Base-by-base conservation (phyloP, 2,113 vertebrate species). In the Cisticola juncidis region DNA sequence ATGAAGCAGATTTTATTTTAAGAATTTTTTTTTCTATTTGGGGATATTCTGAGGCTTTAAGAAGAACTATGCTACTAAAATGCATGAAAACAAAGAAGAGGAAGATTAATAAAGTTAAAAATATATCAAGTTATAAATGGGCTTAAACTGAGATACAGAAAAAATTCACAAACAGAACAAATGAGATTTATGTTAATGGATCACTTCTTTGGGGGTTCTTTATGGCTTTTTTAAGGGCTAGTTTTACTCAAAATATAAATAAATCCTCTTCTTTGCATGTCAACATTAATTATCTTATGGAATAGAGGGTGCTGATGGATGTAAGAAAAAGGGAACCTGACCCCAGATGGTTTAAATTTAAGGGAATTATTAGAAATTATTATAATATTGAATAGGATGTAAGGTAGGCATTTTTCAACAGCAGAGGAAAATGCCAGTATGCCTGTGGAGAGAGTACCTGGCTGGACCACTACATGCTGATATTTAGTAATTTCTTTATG, bases 1-100 rank as follows among this genome's bases (percentile, higher is more conserved):
- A 90, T 94, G 51, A 97, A 90, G 82, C 92, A 94, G 60, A 83
- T 95, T 93, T 97, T 96, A 95, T 96, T 96, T 96, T 88, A 96
- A 96, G 91, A 57, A 84, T 58, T 54, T 5, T 56, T 81, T 91
- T 88, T 94, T 57, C 81, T 91, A 51, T 91, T 86, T 95, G 38
- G 9, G 78, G 73, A 47, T 58, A 48, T 58, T 69, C 13, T 76
- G 42, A 94, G 35, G 50, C 42, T 90, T 92, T 72, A 28, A 76
- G 83, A 58, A 70, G 51, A 83, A 11, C 24, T 47, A 58, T 81
- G 64, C 35, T 90, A 28, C 62, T 91, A 77, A 87, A 86, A 91
- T 31, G 23, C 60, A 87, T 42, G 31, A 81, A 92, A 93, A 70
- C 0, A 2, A 88, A 85, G n/a, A 78, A 24, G 13, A 13, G 7